These are phyloP conservation scores for Empidonax alnorum DNA, from an alignment of 2,113 vertebrate species.

Conservation along the genomic window DNA sequence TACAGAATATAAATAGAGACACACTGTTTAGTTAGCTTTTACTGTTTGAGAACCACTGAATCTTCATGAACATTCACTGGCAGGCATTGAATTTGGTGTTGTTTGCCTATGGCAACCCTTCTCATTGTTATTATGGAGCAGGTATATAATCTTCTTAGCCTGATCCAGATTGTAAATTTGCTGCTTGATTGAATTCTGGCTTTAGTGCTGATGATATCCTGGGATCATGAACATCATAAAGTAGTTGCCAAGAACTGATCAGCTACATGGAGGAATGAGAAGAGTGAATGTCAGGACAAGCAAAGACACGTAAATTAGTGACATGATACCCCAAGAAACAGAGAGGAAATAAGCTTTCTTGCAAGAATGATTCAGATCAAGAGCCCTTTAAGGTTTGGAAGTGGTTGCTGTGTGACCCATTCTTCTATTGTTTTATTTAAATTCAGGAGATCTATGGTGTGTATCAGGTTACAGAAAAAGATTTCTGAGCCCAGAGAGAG, in stretches of 20 bases:
- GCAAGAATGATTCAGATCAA: not conserved
- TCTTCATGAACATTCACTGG: not conserved
- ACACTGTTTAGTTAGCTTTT: not conserved
- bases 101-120: not conserved
- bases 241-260: not conserved
- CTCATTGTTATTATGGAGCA: not conserved
- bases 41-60: not conserved
- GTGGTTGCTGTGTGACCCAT: not conserved
- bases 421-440: not conserved
- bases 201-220: constrained; percentile 3
- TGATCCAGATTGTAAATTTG: constrained; percentile 36
- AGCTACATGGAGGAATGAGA: not conserved
- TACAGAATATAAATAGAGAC: not conserved
- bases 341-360: not conserved
- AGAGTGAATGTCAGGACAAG: not conserved
- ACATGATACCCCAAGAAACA: not conserved
- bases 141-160: constrained; percentile 16
- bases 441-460: not conserved
- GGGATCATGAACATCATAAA: not conserved
- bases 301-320: not conserved
- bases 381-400: not conserved
- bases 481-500: not conserved
- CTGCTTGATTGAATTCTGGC: constrained; percentile 13
- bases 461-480: not conserved
- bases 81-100: not conserved